Percentiles rank a stretch among this genome's conserved stretches.
Conservation (phyloP, 2,113 vertebrate species). For the Hymenochirus boettgeri region DNA sequence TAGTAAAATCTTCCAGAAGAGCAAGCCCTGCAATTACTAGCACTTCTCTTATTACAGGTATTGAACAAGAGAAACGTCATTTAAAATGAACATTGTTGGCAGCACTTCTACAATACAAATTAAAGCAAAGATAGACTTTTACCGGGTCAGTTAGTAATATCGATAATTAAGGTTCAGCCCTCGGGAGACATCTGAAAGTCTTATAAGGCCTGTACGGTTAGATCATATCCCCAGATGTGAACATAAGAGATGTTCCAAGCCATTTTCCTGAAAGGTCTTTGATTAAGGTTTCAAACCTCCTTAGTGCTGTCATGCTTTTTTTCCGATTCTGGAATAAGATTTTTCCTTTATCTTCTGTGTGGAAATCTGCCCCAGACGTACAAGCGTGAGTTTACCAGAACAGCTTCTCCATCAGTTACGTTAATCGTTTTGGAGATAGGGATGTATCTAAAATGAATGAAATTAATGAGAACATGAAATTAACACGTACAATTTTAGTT, state of each 20-base stretch:
- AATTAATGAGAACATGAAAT: neutral
- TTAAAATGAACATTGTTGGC: no score
- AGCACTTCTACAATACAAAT: no score
- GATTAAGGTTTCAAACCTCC: constrained; percentile 80
- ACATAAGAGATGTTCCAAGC: constrained; percentile 75
- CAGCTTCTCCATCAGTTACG: constrained; percentile 63
- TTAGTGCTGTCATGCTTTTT: constrained; percentile 66
- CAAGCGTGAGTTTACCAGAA: constrained; percentile 82
- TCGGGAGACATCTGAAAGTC: constrained; percentile 73
- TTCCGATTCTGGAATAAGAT: constrained; percentile 47
- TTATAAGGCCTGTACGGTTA: constrained; percentile 80
- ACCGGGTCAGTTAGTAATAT: constrained; percentile 81
- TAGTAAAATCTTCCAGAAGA: no score
- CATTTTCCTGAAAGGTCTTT: constrained; percentile 84
- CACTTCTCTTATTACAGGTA: no score
- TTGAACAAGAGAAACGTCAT: no score
- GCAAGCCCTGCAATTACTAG: no score
- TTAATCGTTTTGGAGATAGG: constrained; percentile 70
- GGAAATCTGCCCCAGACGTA: constrained; percentile 59
- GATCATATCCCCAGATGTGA: constrained; percentile 67
- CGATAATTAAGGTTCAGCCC: constrained; percentile 88
- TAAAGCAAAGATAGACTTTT: no score
- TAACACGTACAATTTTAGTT: no score
- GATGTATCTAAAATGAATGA: constrained; percentile 66
- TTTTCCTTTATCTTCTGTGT: constrained; percentile 57